A percentile compares a stretch with the other conserved stretches of the same genome.
phyloP scores from a whole-genome alignment of 2,888 invertebrate species.

The Griposia aprilina region DNA sequence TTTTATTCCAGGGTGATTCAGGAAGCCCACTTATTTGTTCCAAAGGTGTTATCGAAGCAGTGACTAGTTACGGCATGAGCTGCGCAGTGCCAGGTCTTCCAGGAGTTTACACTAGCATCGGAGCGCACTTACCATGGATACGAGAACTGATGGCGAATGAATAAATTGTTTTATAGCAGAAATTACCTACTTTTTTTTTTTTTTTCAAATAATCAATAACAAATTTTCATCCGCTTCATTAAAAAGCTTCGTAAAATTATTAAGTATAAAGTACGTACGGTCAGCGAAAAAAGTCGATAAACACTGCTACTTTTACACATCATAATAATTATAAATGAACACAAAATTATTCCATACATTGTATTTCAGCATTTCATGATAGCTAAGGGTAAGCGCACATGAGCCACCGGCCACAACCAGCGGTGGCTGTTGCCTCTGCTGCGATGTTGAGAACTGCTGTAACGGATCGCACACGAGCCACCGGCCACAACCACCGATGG shows the following conservation, averaged over 20 bases:
- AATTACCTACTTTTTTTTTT: not conserved
- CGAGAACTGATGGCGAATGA: conserved; percentile 57
- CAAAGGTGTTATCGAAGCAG: conserved; percentile 78
- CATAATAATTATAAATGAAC: not conserved
- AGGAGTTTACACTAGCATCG: conserved; percentile 84
- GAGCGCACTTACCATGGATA: conserved; percentile 83
- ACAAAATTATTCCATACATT: not conserved
- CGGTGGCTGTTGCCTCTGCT: not conserved
- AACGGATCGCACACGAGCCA: not conserved
- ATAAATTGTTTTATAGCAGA: not conserved
- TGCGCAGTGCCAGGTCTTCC: conserved; percentile 82
- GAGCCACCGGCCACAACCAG: not conserved
- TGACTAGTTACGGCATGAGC: conserved; percentile 85
- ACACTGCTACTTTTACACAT: not conserved
- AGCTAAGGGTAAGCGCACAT: not conserved
- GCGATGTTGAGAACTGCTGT: not conserved
- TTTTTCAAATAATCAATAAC: not conserved
- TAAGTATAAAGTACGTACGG: not conserved
- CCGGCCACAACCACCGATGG: too few species aligned
- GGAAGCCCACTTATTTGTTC: conserved; percentile 85
- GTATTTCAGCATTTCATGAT: not conserved
- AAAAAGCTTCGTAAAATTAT: not conserved
- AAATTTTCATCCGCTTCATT: not conserved
- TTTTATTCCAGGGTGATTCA: conserved; percentile 83
- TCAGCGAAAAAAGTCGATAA: too few species aligned